Evolutionary conservation across 1,140 invertebrate species (phyloP).

Genomic region (Caerostris extrusa): DNA sequence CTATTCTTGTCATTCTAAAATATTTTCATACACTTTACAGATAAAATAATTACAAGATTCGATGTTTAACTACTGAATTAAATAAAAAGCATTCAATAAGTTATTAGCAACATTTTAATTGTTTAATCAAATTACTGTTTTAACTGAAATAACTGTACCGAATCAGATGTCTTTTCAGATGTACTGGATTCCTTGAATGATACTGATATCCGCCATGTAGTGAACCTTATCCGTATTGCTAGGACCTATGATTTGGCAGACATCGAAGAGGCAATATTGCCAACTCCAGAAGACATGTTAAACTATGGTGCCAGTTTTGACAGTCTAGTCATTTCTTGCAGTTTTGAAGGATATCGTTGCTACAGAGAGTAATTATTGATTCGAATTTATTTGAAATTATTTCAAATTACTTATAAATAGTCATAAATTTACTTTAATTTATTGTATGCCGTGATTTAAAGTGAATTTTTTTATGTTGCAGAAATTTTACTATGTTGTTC

Average conservation of each 20-base stretch:
- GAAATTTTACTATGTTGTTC: conserved; percentile 74
- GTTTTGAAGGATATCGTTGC: conserved; percentile 61
- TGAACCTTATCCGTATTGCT: conserved; percentile 3
- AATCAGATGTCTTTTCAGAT: not conserved
- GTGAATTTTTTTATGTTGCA: not conserved
- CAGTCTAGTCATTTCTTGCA: conserved; percentile 65
- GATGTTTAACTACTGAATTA: no score
- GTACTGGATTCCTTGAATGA: not conserved
- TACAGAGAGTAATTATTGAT: conserved; percentile 38
- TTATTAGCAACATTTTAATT: not conserved
- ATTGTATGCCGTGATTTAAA: not conserved
- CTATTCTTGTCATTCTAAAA: no score
- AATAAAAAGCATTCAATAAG: no score
- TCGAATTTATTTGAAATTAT: not conserved
- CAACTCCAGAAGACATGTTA: conserved; percentile 43
- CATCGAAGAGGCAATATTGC: conserved; percentile 65
- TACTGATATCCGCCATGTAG: not conserved
- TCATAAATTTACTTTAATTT: not conserved
- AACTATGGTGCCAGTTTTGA: conserved; percentile 64
- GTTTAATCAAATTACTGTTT: not conserved
- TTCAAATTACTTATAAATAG: not conserved
- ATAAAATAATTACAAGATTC: no score
- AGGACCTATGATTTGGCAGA: conserved; percentile 48
- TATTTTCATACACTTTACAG: no score
- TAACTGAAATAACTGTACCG: no score